phyloP scores from a whole-genome alignment of 2,797 vertebrate species.

The Cuculus canorus region DNA sequence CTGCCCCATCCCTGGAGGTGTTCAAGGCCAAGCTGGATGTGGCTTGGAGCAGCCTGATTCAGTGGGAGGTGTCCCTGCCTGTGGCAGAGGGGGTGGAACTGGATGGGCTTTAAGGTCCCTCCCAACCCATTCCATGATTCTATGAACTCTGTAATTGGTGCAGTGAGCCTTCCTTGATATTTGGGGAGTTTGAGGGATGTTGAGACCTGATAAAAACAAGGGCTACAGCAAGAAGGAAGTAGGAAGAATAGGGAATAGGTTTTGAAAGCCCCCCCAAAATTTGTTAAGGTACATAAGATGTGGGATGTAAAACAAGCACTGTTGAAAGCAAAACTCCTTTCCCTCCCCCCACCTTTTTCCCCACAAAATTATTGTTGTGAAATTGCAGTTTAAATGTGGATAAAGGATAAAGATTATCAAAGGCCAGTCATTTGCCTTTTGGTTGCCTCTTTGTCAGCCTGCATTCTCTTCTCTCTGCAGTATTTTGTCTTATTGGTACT shows the following conservation, averaged over 20 bases:
- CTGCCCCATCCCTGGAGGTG: no score
- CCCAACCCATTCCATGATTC: no score
- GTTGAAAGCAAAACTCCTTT: not conserved
- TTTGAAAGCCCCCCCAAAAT: not conserved
- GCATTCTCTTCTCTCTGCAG: not conserved
- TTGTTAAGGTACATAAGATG: not conserved
- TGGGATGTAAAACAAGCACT: not conserved
- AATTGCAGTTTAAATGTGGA: not conserved
- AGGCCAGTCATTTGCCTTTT: not conserved
- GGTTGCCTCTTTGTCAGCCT: not conserved
- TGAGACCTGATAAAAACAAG: not conserved
- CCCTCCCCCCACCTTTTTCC: accelerated
- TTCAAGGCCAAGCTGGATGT: no score
- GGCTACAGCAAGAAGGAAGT: not conserved
- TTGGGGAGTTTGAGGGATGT: not conserved
- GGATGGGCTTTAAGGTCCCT: no score
- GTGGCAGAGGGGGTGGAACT: no score
- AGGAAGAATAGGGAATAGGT: not conserved
- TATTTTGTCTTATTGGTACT: not conserved
- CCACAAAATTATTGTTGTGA: not conserved
- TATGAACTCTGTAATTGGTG: not conserved
- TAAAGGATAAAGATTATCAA: not conserved
- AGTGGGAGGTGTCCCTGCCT: no score
- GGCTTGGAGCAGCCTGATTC: no score
- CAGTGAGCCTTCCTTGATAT: not conserved